These are phyloP conservation scores for Zonotrichia leucophrys DNA, from an alignment of 2,113 vertebrate species.

Conservation along the genomic window DNA sequence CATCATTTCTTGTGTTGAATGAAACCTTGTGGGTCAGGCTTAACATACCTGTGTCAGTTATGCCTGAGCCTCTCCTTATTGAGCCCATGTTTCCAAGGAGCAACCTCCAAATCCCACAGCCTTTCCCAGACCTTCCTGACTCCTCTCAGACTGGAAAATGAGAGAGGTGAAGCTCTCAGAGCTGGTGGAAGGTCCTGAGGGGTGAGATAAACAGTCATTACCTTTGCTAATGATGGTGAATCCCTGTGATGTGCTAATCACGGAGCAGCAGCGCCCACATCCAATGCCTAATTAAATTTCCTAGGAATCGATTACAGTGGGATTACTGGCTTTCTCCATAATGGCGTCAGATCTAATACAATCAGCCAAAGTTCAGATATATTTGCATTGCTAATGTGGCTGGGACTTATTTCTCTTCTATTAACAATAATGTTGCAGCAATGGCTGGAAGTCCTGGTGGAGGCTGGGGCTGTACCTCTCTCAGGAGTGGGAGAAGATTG, in stretches of 20 bases:
- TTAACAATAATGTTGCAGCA: not conserved
- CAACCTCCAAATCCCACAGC: not conserved
- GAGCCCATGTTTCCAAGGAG: not conserved
- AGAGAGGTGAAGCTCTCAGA: not conserved
- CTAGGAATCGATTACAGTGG: not conserved
- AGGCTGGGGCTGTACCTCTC: accelerated
- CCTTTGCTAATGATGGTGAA: not conserved
- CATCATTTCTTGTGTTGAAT: not conserved
- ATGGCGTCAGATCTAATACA: not conserved
- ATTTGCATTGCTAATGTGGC: not conserved
- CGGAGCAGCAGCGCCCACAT: accelerated
- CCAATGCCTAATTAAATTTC: not conserved
- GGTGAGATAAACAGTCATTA: not conserved
- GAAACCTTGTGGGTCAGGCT: not conserved
- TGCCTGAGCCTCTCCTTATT: not conserved
- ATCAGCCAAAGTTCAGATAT: not conserved
- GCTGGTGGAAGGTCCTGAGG: not conserved
- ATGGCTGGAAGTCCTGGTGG: not conserved
- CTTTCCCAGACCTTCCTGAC: not conserved
- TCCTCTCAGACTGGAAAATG: not conserved
- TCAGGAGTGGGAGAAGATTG: not conserved
- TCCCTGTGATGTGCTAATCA: not conserved
- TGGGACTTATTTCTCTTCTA: not conserved
- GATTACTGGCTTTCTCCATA: not conserved
- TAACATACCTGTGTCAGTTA: accelerated